Base-by-base conservation (phyloP, 2,113 vertebrate genomes). In the Albula goreensis region DNA sequence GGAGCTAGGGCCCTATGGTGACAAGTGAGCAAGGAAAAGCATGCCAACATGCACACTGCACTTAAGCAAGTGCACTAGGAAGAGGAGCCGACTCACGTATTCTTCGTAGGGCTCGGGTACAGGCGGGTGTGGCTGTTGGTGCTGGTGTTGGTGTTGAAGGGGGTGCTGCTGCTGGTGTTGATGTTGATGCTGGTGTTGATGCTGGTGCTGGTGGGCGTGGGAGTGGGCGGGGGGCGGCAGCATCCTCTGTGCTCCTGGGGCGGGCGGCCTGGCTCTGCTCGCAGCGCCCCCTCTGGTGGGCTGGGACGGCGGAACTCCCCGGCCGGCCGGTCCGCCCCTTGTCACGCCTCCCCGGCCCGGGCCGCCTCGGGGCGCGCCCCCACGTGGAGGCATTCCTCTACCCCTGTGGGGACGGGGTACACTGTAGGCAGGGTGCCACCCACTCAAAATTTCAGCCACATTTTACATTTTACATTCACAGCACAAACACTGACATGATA, bases 21-120 rank as follows among this genome's bases (percentile, higher is more conserved):
- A 74, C 70, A 74, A 74, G 60, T 15, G 60, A 2, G 5, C 17
- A 6, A 6, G 2, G 60, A 19, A 63, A 19, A 15, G 2, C 7
- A 60, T 60, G 11, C 11, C 11, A 13, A 12, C 57, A 60, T 41
- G 31, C 31, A 41, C 31, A 41, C 31, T 41, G 5, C 17, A 60
- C 17, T 12, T 7, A 12, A 60, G 17, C 57, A 60, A 60, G 11
- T 60, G 57, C 57, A 60, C 57, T 12, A 8, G 2, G 12, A 10
- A 15, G 31, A 41, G 11, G 8, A 0, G 60, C 15, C 3, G 17
- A 92, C 97, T 96, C 94, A 99, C 98, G 86, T 99, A 99, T 90
- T 98, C 98, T 48, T 98, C 97, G 1, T 99, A 98, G 82, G 92
- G 90, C 48, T 98, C 97, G 2, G 95, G 92, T 25, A 96, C 97